Evolutionary conservation across 2,797 vertebrate species (phyloP).

Genomic region (Tadarida brasiliensis): DNA sequence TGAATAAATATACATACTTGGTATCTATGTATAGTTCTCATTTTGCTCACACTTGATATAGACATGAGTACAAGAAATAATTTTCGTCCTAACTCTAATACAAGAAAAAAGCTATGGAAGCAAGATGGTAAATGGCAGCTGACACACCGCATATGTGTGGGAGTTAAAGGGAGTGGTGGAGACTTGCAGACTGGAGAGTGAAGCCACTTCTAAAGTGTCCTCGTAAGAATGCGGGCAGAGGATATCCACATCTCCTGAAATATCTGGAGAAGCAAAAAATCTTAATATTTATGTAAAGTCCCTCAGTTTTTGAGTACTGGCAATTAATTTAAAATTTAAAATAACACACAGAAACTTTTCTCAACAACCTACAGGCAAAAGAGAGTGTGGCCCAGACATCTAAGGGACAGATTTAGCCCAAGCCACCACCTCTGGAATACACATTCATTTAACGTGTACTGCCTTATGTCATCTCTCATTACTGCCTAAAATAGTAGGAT

Average conservation of each 20-base stretch:
- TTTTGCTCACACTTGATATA: slow-evolving; percentile 4
- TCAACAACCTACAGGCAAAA: neutral
- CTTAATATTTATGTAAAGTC: neutral
- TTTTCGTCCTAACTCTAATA: neutral
- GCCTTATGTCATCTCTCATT: neutral
- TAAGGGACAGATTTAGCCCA: neutral
- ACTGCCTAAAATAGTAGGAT: neutral
- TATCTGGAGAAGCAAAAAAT: neutral
- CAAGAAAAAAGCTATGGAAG: neutral
- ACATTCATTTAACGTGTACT: neutral
- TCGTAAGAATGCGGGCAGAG: neutral
- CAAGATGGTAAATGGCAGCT: neutral
- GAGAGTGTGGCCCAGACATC: neutral
- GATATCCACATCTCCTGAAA: neutral
- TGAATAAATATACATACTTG: neutral
- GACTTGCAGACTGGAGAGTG: neutral
- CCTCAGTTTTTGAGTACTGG: neutral
- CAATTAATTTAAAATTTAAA: slow-evolving; percentile 1
- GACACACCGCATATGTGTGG: neutral
- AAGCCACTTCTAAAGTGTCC: neutral
- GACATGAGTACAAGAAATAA: neutral
- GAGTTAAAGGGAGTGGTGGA: neutral
- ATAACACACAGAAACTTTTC: neutral
- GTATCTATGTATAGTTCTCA: neutral
- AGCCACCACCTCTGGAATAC: neutral